Conservation (phyloP, 2,888 invertebrate species). For the Hydroisotoma schaefferi region DNA sequence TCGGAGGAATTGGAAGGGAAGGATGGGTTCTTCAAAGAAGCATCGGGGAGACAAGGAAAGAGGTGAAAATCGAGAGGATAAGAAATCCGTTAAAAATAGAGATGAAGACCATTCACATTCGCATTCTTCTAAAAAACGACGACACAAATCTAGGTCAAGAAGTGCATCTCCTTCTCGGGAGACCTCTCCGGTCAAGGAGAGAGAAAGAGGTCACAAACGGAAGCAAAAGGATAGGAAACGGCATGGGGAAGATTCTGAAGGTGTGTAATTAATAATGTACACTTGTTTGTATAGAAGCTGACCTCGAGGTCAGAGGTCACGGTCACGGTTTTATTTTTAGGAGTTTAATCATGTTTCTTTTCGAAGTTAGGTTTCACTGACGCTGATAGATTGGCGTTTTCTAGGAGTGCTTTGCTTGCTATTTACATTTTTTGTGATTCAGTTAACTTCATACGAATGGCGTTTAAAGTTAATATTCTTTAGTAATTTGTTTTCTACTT, state of each 20-base stretch:
- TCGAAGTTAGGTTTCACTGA: too few species aligned
- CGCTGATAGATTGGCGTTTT: too few species aligned
- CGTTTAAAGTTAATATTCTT: too few species aligned
- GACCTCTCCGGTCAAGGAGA: not conserved
- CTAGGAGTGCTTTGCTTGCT: too few species aligned
- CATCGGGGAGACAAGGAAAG: conserved; percentile 53
- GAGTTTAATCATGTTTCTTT: too few species aligned
- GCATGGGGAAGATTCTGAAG: conserved; percentile 31
- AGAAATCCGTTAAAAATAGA: conserved; percentile 9
- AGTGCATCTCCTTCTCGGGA: conserved; percentile 25
- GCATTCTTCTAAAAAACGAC: conserved; percentile 13
- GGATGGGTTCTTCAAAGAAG: conserved; percentile 45
- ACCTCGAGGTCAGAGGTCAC: too few species aligned
- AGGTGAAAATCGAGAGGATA: conserved; percentile 35
- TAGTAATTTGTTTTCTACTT: too few species aligned
- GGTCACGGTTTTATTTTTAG: too few species aligned
- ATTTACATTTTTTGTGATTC: too few species aligned
- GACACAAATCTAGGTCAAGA: conserved; percentile 37
- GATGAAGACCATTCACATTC: conserved; percentile 1
- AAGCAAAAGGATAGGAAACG: conserved; percentile 14
- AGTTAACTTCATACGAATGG: too few species aligned
- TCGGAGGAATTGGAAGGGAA: too few species aligned
- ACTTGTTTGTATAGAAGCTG: not conserved
- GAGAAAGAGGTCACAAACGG: conserved; percentile 12
- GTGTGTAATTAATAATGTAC: conserved; percentile 15